Conservation (phyloP, 2,797 vertebrate genomes). For the Darevskia nairensis region DNA sequence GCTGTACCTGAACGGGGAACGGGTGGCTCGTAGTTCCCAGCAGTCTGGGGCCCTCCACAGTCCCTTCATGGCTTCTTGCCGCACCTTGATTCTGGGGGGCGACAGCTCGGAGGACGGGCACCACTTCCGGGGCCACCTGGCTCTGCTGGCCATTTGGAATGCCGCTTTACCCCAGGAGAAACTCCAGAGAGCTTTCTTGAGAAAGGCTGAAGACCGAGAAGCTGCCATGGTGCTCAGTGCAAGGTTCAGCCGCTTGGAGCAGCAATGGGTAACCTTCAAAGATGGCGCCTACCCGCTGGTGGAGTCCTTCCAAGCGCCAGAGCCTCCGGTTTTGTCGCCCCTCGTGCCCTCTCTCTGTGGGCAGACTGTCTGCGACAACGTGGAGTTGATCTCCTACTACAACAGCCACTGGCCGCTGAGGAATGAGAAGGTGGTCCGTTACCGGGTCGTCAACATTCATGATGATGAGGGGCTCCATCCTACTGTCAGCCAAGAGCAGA, state of each 20-base stretch:
- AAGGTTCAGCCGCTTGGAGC: conserved; percentile 79
- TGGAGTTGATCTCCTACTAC: conserved; percentile 89
- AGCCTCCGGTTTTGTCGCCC: conserved; percentile 79
- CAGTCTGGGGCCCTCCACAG: conserved; percentile 91
- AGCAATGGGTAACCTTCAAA: conserved; percentile 85
- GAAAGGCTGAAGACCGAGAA: conserved; percentile 47
- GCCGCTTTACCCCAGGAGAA: conserved; percentile 78
- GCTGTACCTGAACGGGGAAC: conserved; percentile 90
- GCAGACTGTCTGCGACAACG: conserved; percentile 90
- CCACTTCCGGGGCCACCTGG: conserved; percentile 88
- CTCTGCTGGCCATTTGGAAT: conserved; percentile 85
- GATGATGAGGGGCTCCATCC: conserved; percentile 84
- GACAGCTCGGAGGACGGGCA: conserved; percentile 83
- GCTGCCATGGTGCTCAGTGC: conserved; percentile 76
- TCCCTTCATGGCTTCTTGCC: conserved; percentile 91
- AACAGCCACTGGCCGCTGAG: conserved; percentile 87
- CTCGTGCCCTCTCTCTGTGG: conserved; percentile 88
- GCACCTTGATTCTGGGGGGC: conserved; percentile 89
- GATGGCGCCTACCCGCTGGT: conserved; percentile 80
- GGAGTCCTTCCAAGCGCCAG: conserved; percentile 73
- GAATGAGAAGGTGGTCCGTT: conserved; percentile 84
- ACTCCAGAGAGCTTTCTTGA: conserved; percentile 76
- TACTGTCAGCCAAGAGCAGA: conserved; percentile 84
- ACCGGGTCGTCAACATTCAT: conserved; percentile 91
- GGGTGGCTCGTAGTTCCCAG: conserved; percentile 82